Evolutionary conservation across 2,888 invertebrate species (phyloP).

Genomic region (Chrysotoxum bicinctum): DNA sequence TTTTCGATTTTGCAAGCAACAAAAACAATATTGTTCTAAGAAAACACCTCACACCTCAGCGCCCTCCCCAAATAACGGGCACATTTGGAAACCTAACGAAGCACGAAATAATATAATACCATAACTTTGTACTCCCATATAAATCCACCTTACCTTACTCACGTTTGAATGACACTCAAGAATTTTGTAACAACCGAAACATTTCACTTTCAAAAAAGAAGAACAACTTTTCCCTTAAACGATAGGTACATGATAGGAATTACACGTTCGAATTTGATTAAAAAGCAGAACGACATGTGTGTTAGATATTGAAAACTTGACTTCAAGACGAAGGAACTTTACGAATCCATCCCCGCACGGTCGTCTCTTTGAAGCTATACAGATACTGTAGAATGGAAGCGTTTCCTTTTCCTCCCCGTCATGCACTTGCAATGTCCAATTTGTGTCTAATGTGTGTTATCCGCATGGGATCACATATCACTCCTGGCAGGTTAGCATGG

Average conservation of each 20-base stretch:
- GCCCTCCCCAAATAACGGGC: too few relatives aligned
- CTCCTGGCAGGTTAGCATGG: slow-evolving; percentile 11
- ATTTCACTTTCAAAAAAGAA: slow-evolving; percentile 18
- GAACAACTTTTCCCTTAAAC: slow-evolving; percentile 49
- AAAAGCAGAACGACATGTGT: slow-evolving; percentile 41
- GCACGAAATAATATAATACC: slow-evolving; percentile 12
- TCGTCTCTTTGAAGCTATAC: not conserved
- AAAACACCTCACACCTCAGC: too few relatives aligned
- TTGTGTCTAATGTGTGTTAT: slow-evolving; percentile 55
- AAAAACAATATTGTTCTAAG: not conserved
- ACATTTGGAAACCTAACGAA: slow-evolving; percentile 5
- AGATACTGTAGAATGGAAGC: not conserved
- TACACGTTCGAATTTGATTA: slow-evolving; percentile 62
- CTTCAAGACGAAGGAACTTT: slow-evolving; percentile 37
- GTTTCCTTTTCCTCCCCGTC: not conserved
- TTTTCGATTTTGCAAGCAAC: not conserved
- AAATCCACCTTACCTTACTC: slow-evolving; percentile 17
- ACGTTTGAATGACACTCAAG: slow-evolving; percentile 36
- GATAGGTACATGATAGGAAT: slow-evolving; percentile 46
- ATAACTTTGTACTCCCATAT: not conserved
- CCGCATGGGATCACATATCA: slow-evolving; percentile 57
- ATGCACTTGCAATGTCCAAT: slow-evolving; percentile 27
- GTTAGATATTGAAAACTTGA: slow-evolving; percentile 34
- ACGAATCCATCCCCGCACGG: not conserved
- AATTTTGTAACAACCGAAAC: slow-evolving; percentile 27